Evolutionary conservation across 2,797 vertebrate genomes (phyloP), one percentile per base, ranked within the genome.

Genomic region (Anguilla megastoma): DNA sequence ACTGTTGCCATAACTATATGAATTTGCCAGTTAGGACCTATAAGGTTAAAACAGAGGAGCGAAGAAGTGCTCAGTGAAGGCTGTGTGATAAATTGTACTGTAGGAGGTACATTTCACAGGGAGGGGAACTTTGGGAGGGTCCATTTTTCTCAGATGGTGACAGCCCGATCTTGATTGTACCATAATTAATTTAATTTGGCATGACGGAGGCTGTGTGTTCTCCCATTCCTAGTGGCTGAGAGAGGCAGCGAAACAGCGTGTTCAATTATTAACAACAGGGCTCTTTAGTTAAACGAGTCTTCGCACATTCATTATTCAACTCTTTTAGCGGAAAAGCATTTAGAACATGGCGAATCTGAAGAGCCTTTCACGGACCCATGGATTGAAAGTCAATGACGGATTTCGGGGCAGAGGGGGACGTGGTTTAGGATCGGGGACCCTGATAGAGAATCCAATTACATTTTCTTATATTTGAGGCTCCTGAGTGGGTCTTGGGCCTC

Each of bases 241-340:
- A 82, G 18, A n/a, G 79, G 79, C 41, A 50, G 79, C 27, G 79
- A n/a, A 48, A 30, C 18, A 50, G 79, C 24, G 9, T 82, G 79
- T 82, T 82, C 79, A 82, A 82, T 82, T 82, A 82, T 82, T 82
- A 82, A 82, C 79, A 50, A 82, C 79, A 82, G 79, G 21, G 79
- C 79, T 82, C 79, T 82, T 82, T 82, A 50, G 45, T 50, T 82
- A 48, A 50, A 82, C 21, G 18, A 82, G 79, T 50, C 45, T 21
- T n/a, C 79, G 0, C 79, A 24, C 79, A 82, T 82, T 50, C 24
- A 82, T 82, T 48, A 82, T 82, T 82, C 79, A 48, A n/a, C 79
- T 50, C 79, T 48, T 50, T 48, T 50, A 82, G 79, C 24, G 45
- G 79, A 12, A 82, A 48, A 82, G 18, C 45, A 7, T 48, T 48